A percentile compares a stretch with the other conserved stretches of the same genome.
phyloP scores from a whole-genome alignment of 2,113 vertebrate species.

The Galbula dea region DNA sequence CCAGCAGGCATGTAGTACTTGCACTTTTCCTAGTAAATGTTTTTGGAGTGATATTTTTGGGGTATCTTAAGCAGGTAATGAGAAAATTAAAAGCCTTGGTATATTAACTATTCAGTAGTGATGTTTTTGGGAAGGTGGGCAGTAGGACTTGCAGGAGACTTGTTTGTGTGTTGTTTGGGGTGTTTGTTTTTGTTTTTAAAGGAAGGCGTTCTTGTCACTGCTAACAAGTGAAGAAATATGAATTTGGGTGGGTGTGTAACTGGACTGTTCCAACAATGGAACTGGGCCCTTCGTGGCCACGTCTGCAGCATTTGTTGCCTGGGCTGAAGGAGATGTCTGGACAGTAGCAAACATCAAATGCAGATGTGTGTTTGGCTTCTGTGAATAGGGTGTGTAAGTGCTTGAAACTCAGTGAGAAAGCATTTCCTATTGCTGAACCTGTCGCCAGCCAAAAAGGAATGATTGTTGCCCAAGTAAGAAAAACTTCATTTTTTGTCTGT shows the following conservation, averaged over 20 bases:
- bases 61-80: not conserved
- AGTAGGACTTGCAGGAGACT: not conserved
- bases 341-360: accelerated
- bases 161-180: not conserved
- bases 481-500: not conserved
- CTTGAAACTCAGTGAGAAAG: not conserved
- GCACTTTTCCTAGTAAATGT: not conserved
- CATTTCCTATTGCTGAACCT: not conserved
- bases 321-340: not conserved
- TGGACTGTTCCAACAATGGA: not conserved
- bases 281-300: not conserved
- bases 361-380: not conserved
- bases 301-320: not conserved
- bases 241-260: not conserved
- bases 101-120: not conserved
- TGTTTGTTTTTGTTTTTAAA: not conserved
- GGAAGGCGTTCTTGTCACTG: not conserved
- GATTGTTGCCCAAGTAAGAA: not conserved
- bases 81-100: not conserved
- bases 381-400: not conserved
- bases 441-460: not conserved
- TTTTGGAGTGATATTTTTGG: not conserved
- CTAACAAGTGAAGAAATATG: not conserved
- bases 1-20: not conserved
- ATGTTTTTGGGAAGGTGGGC: not conserved